These are phyloP conservation scores for Dendrolimus kikuchii DNA, from an alignment of 1,140 invertebrate genomes.

Conservation along the genomic window DNA sequence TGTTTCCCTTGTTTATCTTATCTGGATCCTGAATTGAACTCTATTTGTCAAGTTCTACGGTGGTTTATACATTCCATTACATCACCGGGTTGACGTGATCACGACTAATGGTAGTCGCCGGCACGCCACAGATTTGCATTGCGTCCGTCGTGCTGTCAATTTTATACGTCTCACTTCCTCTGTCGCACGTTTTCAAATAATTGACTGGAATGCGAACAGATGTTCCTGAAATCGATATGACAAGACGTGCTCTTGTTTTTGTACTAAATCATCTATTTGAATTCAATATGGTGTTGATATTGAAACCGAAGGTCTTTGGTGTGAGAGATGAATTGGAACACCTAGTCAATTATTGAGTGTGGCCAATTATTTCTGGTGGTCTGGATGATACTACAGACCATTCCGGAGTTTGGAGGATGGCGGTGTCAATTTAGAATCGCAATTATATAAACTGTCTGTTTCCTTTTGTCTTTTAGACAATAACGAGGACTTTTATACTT, in stretches of 20 bases:
- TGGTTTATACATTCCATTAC: conserved; percentile 19
- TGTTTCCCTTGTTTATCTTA: conserved; percentile 20
- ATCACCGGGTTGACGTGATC: conserved; percentile 22
- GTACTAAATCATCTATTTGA: too few species aligned
- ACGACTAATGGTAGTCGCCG: conserved; percentile 36
- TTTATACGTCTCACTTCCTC: conserved; percentile 41
- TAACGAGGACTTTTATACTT: too few species aligned
- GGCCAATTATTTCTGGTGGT: too few species aligned
- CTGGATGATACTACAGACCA: too few species aligned
- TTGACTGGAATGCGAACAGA: conserved; percentile 38
- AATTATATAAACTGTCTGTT: too few species aligned
- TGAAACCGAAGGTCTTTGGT: too few species aligned
- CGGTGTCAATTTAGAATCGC: conserved; percentile 18
- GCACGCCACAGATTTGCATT: conserved; percentile 55
- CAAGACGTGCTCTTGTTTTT: too few species aligned
- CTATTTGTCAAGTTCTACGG: conserved; percentile 32
- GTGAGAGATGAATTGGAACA: too few species aligned
- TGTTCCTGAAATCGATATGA: conserved; percentile 4
- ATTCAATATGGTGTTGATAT: too few species aligned
- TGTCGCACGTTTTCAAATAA: conserved; percentile 29
- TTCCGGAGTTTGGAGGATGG: conserved; percentile 1
- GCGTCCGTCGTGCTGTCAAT: conserved; percentile 45
- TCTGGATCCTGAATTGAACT: conserved; percentile 38
- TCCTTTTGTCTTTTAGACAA: too few species aligned
- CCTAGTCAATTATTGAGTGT: too few species aligned